Evolutionary conservation across 2,797 vertebrate genomes (phyloP).

Genomic region (Peromyscus nudipes): DNA sequence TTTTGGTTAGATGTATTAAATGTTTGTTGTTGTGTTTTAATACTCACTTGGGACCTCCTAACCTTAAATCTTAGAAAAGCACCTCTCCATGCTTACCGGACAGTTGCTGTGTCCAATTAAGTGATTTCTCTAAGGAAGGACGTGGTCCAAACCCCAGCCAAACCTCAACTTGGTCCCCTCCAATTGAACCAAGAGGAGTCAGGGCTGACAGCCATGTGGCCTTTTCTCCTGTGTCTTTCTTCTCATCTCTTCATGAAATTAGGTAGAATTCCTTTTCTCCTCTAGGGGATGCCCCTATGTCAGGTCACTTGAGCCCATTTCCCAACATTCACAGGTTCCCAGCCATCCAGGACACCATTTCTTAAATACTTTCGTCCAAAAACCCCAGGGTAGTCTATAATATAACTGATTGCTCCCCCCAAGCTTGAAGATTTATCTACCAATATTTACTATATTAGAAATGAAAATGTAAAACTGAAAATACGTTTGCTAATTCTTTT

Average conservation of each 20-base stretch:
- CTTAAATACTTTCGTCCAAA: neutral
- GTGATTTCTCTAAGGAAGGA: neutral
- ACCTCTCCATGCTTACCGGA: neutral
- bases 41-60: neutral
- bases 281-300: neutral
- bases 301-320: neutral
- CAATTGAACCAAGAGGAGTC: neutral
- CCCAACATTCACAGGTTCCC: neutral
- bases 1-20: constrained; percentile 56
- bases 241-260: constrained; percentile 12
- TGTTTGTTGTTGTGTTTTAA: neutral
- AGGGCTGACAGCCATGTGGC: neutral
- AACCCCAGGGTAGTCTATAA: neutral
- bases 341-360: neutral
- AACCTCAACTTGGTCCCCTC: neutral
- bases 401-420: neutral
- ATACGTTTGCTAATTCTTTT: neutral
- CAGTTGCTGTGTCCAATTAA: neutral
- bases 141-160: neutral
- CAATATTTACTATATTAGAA: constrained; percentile 45
- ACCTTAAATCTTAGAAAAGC: neutral
- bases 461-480: constrained; percentile 24
- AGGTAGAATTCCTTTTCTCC: neutral
- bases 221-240: neutral
- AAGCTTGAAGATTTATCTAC: constrained; percentile 8